Evolutionary conservation across 2,888 invertebrate genomes (phyloP).

Genomic region (Xiphydria camelus): DNA sequence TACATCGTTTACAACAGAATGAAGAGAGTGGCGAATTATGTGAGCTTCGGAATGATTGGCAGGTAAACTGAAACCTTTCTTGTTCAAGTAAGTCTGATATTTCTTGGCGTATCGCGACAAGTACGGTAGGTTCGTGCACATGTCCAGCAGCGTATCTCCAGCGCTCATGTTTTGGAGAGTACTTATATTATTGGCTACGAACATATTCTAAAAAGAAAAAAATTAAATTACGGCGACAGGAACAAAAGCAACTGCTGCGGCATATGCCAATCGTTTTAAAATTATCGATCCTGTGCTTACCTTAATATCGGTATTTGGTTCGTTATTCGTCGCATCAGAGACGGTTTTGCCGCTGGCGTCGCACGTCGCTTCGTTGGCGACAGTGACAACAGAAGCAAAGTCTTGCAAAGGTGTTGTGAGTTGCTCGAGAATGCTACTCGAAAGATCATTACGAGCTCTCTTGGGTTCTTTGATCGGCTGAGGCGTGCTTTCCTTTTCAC

Average conservation of each 20-base stretch:
- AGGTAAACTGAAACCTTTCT: conserved; percentile 70
- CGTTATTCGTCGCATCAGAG: conserved; percentile 49
- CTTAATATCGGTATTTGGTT: conserved; percentile 59
- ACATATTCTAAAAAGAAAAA: conserved; percentile 67
- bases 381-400: conserved; percentile 55
- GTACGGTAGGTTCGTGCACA: conserved; percentile 78
- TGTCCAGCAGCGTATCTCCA: conserved; percentile 78
- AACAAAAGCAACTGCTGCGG: neutral
- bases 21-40: conserved; percentile 74
- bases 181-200: conserved; percentile 76
- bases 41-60: conserved; percentile 74
- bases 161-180: conserved; percentile 81
- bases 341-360: conserved; percentile 58
- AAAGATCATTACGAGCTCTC: conserved; percentile 70
- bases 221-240: conserved; percentile 6
- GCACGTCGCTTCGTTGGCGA: conserved; percentile 57
- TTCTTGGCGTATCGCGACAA: conserved; percentile 66
- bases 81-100: conserved; percentile 67
- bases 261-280: neutral
- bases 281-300: conserved; percentile 41
- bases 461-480: conserved; percentile 63
- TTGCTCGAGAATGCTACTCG: conserved; percentile 73
- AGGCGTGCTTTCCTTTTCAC: conserved; percentile 61
- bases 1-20: conserved; percentile 82
- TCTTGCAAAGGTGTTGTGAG: conserved; percentile 70